Base-by-base conservation (phyloP, 92 coral and sea anemone genomes). In the Chrysogorgia sp. region DNA sequence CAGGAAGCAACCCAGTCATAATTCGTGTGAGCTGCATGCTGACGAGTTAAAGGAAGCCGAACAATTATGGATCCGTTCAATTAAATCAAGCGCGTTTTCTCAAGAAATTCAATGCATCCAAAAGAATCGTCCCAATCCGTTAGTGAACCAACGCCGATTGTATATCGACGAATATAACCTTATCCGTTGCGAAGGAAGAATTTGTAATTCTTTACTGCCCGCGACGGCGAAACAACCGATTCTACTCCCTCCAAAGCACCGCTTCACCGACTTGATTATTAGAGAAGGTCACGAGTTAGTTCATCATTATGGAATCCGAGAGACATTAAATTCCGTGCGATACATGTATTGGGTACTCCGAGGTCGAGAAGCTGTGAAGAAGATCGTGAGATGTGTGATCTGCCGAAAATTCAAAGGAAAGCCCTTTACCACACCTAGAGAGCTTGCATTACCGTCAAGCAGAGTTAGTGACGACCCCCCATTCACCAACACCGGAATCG, bases 401-500 rank as follows among this genome's bases (percentile, higher is more conserved):
- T 83, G n/a, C n/a, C n/a, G n/a, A n/a, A n/a, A n/a, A n/a, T n/a
- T n/a, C n/a, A n/a, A n/a, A n/a, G n/a, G n/a, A n/a, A n/a, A n/a
- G n/a, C n/a, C n/a, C n/a, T n/a, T n/a, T n/a, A n/a, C n/a, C n/a
- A n/a, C n/a, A n/a, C n/a, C n/a, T n/a, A n/a, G n/a, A n/a, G n/a
- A n/a, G n/a, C n/a, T n/a, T n/a, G n/a, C n/a, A n/a, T n/a, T n/a
- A n/a, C n/a, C n/a, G n/a, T n/a, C n/a, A n/a, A n/a, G n/a, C n/a
- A n/a, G n/a, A n/a, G n/a, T n/a, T n/a, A n/a, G n/a, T n/a, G n/a
- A n/a, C n/a, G n/a, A 74, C 15, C 79, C 79, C 20, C 75, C 87
- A 6, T 82, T 82, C 34, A 31, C 91, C 20, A 78, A 72, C 40
- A 71, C 84, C 12, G 85, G 85, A 10, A 76, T 87, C 24, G 75